phyloP scores from a whole-genome alignment of 2,797 vertebrate species.

The Lepidocolaptes lacrymiger region DNA sequence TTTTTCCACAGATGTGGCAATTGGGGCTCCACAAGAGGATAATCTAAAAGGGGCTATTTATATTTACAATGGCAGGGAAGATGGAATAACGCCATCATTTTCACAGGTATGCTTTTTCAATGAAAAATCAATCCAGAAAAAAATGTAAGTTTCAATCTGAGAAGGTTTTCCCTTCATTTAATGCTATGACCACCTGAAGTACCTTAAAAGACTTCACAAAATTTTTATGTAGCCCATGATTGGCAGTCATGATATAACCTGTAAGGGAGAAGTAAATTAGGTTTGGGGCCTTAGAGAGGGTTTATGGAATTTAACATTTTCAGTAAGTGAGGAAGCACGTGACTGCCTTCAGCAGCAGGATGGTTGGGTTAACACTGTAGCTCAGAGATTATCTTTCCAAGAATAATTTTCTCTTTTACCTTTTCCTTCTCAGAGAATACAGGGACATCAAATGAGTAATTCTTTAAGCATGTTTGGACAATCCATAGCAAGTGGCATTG shows the following conservation, averaged over 20 bases:
- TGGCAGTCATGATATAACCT: not conserved
- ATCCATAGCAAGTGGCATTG: conserved; percentile 90
- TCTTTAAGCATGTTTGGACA: conserved; percentile 93
- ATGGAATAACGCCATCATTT: conserved; percentile 85
- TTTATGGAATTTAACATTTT: not conserved
- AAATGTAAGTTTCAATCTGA: not conserved
- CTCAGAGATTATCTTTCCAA: not conserved
- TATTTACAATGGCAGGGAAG: conserved; percentile 92
- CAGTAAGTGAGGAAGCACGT: not conserved
- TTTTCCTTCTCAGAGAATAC: conserved; percentile 84
- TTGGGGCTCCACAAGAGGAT: conserved; percentile 95
- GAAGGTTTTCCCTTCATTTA: not conserved
- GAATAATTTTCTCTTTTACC: not conserved
- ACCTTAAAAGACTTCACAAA: not conserved
- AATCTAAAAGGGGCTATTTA: conserved; percentile 90
- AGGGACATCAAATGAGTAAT: conserved; percentile 81
- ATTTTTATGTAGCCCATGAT: not conserved
- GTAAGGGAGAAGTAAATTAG: not conserved
- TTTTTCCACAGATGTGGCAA: conserved; percentile 85
- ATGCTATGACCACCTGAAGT: not conserved
- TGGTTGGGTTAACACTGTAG: not conserved
- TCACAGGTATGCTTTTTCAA: conserved; percentile 85
- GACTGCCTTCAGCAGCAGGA: not conserved
- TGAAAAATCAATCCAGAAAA: not conserved
- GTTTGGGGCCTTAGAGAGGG: not conserved